Evolutionary conservation across 1,140 invertebrate genomes (phyloP).

Genomic region (Leptoteleia sp.): DNA sequence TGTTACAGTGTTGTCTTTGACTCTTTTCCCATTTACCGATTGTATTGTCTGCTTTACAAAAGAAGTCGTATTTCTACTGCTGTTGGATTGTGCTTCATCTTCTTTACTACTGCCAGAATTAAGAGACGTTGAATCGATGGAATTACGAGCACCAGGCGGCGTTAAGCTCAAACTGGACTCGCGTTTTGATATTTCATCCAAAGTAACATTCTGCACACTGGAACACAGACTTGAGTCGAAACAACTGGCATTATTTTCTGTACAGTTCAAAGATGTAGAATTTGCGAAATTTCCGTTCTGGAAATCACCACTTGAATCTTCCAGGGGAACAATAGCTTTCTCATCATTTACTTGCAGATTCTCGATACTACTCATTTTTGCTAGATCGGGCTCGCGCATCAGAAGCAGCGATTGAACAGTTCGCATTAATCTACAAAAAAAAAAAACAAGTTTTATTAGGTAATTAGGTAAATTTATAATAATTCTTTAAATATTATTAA

Average conservation of each 20-base stretch:
- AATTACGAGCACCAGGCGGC: constrained; percentile 70
- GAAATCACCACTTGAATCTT: constrained; percentile 45
- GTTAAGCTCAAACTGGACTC: constrained; percentile 43
- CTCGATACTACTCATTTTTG: constrained; percentile 71
- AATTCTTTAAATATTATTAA: no score
- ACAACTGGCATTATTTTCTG: constrained; percentile 12
- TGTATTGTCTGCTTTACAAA: constrained; percentile 35
- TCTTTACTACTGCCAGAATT: constrained; percentile 77
- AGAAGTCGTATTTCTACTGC: constrained; percentile 25
- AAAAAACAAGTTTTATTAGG: no score
- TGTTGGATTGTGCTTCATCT: constrained; percentile 56
- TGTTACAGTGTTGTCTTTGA: constrained; percentile 16
- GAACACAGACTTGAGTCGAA: constrained; percentile 30
- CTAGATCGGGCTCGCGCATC: constrained; percentile 85
- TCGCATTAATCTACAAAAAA: constrained; percentile 81
- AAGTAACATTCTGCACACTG: constrained; percentile 32
- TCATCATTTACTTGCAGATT: constrained; percentile 41
- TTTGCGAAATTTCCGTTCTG: constrained; percentile 69
- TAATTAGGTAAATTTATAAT: no score
- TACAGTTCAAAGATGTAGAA: constrained; percentile 58
- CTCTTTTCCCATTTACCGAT: constrained; percentile 27
- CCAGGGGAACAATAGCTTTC: constrained; percentile 24
- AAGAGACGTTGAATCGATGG: constrained; percentile 72
- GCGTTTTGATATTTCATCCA: constrained; percentile 47
- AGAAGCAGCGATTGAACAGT: constrained; percentile 85